A percentile compares a stretch with the other conserved stretches of the same genome.
phyloP scores from a whole-genome alignment of 2,888 invertebrate genomes.

The Thymelicus acteon region DNA sequence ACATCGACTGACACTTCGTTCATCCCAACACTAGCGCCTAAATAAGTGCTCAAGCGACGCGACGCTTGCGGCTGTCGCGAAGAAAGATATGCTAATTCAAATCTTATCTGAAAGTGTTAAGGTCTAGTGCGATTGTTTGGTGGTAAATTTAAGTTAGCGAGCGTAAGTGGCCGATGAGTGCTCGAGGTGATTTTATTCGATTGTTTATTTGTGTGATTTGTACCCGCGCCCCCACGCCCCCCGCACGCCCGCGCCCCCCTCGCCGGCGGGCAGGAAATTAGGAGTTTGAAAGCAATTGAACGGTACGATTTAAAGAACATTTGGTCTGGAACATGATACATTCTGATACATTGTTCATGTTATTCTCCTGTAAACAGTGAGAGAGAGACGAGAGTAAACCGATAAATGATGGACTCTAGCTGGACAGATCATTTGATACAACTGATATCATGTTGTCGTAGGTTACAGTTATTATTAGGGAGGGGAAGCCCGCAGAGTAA shows the following conservation, averaged over 20 bases:
- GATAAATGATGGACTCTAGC: too few species aligned
- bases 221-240: slow-evolving; percentile 46
- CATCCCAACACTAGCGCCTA: slow-evolving; percentile 56
- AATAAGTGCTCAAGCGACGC: slow-evolving; percentile 51
- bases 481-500: too few species aligned
- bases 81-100: slow-evolving; percentile 39
- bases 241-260: slow-evolving; percentile 20
- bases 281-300: slow-evolving; percentile 41
- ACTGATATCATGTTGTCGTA: too few species aligned
- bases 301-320: slow-evolving; percentile 27
- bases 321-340: slow-evolving; percentile 8
- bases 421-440: too few species aligned
- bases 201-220: slow-evolving; percentile 76
- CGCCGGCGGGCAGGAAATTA: slow-evolving; percentile 54
- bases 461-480: too few species aligned
- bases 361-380: not conserved
- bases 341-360: slow-evolving; percentile 8
- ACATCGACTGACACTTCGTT: slow-evolving; percentile 46
- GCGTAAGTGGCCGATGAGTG: slow-evolving; percentile 71
- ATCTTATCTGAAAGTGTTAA: slow-evolving; percentile 45
- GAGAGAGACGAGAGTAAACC: too few species aligned
- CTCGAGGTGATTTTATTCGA: slow-evolving; percentile 74
- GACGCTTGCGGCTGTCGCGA: slow-evolving; percentile 38
- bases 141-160: slow-evolving; percentile 42
- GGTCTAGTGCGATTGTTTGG: slow-evolving; percentile 29